Conservation (phyloP, 2,113 vertebrate species). For the Leucopsar rothschildi region DNA sequence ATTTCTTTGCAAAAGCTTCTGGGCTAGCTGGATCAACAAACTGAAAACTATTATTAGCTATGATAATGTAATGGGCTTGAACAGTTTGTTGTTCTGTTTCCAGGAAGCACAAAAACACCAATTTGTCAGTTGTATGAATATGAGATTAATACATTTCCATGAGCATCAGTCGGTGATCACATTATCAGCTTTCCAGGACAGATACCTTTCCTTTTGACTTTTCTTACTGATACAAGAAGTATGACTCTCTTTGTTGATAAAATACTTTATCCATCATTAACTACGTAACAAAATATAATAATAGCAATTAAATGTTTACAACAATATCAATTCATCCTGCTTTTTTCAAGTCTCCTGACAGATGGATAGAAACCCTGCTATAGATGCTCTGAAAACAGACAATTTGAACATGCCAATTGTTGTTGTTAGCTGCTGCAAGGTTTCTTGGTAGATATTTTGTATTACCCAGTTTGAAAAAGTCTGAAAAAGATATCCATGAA, state of each 20-base stretch:
- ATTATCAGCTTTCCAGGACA: neutral
- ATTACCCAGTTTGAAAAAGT: neutral
- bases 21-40: constrained; percentile 1
- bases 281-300: neutral
- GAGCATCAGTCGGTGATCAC: neutral
- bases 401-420: neutral
- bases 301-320: neutral
- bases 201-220: neutral
- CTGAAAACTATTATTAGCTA: neutral
- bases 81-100: neutral
- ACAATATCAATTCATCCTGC: neutral
- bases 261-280: neutral
- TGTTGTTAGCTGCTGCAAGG: neutral
- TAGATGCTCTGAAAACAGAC: neutral
- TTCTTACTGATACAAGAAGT: neutral
- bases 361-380: neutral
- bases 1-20: constrained; percentile 38
- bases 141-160: neutral
- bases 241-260: neutral
- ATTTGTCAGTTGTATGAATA: neutral
- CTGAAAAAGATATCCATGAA: neutral
- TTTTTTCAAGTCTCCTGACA: neutral
- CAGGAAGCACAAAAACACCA: neutral
- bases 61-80: neutral
- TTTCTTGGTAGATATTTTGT: neutral